Evolutionary conservation across 2,113 vertebrate species (phyloP), one percentile per base, ranked within the genome.

Genomic region (Romanogobio albipinnatus): DNA sequence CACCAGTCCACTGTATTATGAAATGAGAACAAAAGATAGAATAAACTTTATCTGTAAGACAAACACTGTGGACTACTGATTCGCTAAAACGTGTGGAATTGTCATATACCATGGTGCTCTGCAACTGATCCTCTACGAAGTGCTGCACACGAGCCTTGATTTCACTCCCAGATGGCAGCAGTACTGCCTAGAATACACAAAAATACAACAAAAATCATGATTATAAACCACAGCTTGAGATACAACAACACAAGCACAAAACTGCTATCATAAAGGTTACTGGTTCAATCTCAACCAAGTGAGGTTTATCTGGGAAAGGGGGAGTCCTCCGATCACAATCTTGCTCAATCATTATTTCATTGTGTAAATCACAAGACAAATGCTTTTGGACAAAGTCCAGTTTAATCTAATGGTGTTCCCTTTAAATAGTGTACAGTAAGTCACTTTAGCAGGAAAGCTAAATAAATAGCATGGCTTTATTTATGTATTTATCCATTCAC

Each of bases 51-150:
- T 74, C 9, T 58, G 9, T 10, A n/a, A 36, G 24, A 43, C 29
- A n/a, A 58, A 19, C 9, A 51, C 22, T 51, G 51, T 9, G 6
- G 45, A 81, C 24, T 11, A 53, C 14, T 3, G 0, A 81, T 26
- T 66, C 78, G 33, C n/a, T 3, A 24, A 66, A 47, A 78, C 56
- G 45, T 29, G 39, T 13, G 7, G 1, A 22, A n/a, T 3, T 62
- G 4, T 29, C 17, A 29, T 70, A 91, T 95, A 98, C 97, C 96
- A 97, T 95, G 19, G 94, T 96, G 22, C 87, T 93, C 90, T 96
- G 96, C 4, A 95, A 93, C 45, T 86, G 89, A 64, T 96, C 95
- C 88, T 96, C 95, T 74, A 94, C 83, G 83, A 96, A 94, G 89
- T 94, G 93, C 47, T 95, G 93, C 62, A 96, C 90, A 85, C 88